Evolutionary conservation across 2,797 vertebrate species (phyloP), one percentile per base, ranked within the genome.

Genomic region (Chaunax sp.): DNA sequence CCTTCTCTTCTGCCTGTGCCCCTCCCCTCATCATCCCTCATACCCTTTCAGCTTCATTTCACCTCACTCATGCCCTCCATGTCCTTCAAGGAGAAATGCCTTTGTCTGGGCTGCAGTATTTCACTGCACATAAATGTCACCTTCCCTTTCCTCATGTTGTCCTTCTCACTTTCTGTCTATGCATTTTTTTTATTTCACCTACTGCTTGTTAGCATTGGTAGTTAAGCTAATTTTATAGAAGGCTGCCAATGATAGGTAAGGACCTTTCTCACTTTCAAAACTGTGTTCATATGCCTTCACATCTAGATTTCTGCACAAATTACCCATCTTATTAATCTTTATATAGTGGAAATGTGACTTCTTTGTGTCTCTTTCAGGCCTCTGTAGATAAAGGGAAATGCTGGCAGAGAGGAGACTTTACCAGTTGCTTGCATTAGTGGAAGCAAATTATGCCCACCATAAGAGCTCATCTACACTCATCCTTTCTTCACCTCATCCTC

Each of bases 11-110:
- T 23, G 3, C 47, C n/a, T 1, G 3, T 33, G 59, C 44, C 37
- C 54, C 38, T 65, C 65, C 58, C n/a, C n/a, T n/a, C 70, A 56
- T 45, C 64, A 64, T 3, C 59, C 61, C 35, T 77, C 59, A 51
- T 55, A 65, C 51, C 78, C 58, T 61, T 77, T 79, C 41, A 72
- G 49, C 54, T 55, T 63, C 64, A 68, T 75, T 81, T 69, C 78
- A 67, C 61, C 49, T 77, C 60, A 60, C 47, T 74, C 67, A n/a
- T 51, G 51, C 49, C 56, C 18, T 70, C 40, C 40, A 4, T 23
- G 22, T 72, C 64, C 41, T 43, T 38, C 2, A 22, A 75, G 64
- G 58, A 61, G 30, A 61, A 20, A 28, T 19, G 19, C 19, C 58
- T 51, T 33, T 68, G 60, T 64, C 51, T 65, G 46, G 33, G 3